These are phyloP conservation scores for Thunnus thynnus DNA, from an alignment of 2,113 vertebrate genomes.

Conservation along the genomic window DNA sequence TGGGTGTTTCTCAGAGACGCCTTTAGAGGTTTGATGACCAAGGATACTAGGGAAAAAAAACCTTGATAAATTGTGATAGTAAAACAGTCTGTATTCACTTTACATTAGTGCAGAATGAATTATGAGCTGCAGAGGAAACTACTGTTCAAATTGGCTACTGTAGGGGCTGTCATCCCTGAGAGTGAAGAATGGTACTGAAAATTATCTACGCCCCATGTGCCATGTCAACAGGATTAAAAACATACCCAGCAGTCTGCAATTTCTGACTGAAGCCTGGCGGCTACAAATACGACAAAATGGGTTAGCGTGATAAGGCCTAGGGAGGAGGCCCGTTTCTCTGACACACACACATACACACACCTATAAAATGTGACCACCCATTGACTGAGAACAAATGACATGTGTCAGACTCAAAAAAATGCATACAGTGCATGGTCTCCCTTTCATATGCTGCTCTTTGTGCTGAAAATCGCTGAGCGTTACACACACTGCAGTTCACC, in stretches of 20 bases:
- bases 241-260: conserved; percentile 47
- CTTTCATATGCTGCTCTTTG: conserved; percentile 80
- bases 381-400: conserved; percentile 73
- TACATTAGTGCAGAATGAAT: not conserved
- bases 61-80: not conserved
- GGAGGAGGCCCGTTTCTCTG: conserved; percentile 62
- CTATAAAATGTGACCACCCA: conserved; percentile 56
- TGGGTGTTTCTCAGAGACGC: conserved; percentile 19
- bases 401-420: conserved; percentile 64
- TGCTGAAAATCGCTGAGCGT: conserved; percentile 82
- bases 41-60: not conserved
- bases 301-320: conserved; percentile 68
- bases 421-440: conserved; percentile 47
- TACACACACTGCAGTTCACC: conserved; percentile 64
- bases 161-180: conserved; percentile 15
- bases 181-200: conserved; percentile 22
- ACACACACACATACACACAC: conserved; percentile 36
- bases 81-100: not conserved
- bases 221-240: conserved; percentile 60
- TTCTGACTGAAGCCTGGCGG: conserved; percentile 51
- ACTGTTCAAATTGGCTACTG: not conserved
- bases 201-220: conserved; percentile 31
- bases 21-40: conserved; percentile 14
- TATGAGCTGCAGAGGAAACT: not conserved
- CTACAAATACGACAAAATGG: conserved; percentile 51